These are phyloP conservation scores for Leptodactylus fuscus DNA, from an alignment of 2,113 vertebrate species.

Conservation along the genomic window DNA sequence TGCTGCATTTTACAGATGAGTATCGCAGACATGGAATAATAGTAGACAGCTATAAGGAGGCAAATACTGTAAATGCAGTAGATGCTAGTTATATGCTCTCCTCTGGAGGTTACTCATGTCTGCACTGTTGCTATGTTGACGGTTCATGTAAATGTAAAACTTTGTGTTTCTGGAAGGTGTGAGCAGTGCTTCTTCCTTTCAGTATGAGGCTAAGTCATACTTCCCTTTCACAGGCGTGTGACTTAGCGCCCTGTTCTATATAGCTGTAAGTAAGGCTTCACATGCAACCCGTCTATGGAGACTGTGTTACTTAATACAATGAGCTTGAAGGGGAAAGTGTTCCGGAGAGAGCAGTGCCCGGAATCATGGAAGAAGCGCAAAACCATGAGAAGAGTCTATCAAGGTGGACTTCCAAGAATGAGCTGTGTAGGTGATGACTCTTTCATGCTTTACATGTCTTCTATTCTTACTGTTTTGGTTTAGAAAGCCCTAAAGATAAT, in stretches of 20 bases:
- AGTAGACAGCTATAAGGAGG: not conserved
- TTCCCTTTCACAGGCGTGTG: slow-evolving; percentile 69
- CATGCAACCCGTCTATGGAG: not conserved
- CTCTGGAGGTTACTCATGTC: not conserved
- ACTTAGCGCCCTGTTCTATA: slow-evolving; percentile 59
- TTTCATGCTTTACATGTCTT: not conserved
- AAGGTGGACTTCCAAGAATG: slow-evolving; percentile 79
- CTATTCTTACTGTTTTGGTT: no score
- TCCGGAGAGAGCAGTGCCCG: slow-evolving; percentile 78
- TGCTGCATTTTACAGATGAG: not conserved
- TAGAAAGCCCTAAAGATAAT: no score
- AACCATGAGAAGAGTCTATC: slow-evolving; percentile 76
- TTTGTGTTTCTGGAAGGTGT: slow-evolving; percentile 71
- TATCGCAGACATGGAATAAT: not conserved
- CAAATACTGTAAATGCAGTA: not conserved
- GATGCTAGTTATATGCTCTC: not conserved
- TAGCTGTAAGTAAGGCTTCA: slow-evolving; percentile 62
- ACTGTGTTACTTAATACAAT: slow-evolving; percentile 70
- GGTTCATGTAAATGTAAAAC: not conserved
- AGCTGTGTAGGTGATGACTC: slow-evolving; percentile 87
- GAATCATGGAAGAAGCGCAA: slow-evolving; percentile 86
- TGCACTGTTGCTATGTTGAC: not conserved
- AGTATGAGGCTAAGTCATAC: slow-evolving; percentile 68
- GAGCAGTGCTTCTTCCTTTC: slow-evolving; percentile 74
- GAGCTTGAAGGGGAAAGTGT: slow-evolving; percentile 87